A percentile compares a stretch with the other conserved stretches of the same genome.
These are phyloP conservation scores for Nomada hirtipes DNA, from an alignment of 2,888 invertebrate species.

Conservation along the genomic window DNA sequence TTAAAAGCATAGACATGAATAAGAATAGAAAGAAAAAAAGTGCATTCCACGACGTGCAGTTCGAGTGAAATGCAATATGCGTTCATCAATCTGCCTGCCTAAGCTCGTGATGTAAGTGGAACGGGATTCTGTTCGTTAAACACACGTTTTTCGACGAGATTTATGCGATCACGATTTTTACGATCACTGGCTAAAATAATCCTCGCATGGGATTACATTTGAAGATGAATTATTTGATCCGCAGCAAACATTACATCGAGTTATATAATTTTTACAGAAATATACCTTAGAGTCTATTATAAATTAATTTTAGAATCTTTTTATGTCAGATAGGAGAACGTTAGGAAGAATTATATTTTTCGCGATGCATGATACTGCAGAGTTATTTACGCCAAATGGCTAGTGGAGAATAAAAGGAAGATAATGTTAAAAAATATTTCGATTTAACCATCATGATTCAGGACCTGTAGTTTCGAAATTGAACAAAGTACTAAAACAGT, in stretches of 20 bases:
- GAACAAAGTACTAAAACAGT: too few relatives aligned
- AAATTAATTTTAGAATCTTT: neutral
- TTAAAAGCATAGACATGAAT: conserved; percentile 15
- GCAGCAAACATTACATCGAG: neutral
- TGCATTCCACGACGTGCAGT: conserved; percentile 12
- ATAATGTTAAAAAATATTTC: too few relatives aligned
- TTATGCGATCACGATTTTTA: neutral
- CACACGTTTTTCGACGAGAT: neutral
- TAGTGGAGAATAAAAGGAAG: too few relatives aligned
- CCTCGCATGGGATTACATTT: too few relatives aligned
- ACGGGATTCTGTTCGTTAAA: conserved; percentile 6
- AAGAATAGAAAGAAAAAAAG: conserved; percentile 8
- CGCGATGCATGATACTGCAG: too few relatives aligned
- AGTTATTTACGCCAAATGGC: too few relatives aligned
- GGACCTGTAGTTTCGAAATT: too few relatives aligned
- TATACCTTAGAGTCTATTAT: neutral
- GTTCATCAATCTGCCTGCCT: conserved; percentile 14
- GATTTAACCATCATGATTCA: too few relatives aligned
- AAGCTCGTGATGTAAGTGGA: conserved; percentile 9
- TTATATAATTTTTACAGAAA: neutral
- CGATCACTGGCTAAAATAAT: neutral
- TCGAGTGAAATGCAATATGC: conserved; percentile 30
- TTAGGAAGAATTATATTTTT: neutral
- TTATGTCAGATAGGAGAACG: neutral
- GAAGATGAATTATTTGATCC: neutral